phyloP scores from a whole-genome alignment of 2,888 invertebrate species.

The Hesperia comma region DNA sequence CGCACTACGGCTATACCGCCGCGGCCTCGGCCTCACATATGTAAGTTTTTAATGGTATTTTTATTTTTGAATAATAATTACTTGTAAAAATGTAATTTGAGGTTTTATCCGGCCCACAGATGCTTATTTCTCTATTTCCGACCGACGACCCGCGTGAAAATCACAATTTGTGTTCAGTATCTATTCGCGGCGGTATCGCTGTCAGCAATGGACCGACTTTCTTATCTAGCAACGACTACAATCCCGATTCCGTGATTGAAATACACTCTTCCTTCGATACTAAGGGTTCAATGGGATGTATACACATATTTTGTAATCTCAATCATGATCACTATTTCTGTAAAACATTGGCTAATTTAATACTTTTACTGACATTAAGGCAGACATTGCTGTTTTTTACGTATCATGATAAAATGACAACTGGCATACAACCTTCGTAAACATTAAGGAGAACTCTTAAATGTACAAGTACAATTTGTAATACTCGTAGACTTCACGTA shows the following conservation, averaged over 20 bases:
- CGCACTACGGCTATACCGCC: too few relatives aligned
- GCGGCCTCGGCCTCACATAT: too few relatives aligned
- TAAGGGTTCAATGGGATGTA: too few relatives aligned
- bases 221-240: slow-evolving; percentile 14
- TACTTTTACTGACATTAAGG: too few relatives aligned
- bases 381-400: too few relatives aligned
- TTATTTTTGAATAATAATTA: neutral
- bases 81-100: neutral
- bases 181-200: slow-evolving; percentile 11
- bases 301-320: slow-evolving; percentile 2
- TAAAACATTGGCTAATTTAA: neutral
- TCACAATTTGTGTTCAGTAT: slow-evolving; percentile 3
- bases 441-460: too few relatives aligned
- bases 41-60: too few relatives aligned
- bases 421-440: too few relatives aligned
- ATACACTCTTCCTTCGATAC: slow-evolving; percentile 5
- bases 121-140: neutral
- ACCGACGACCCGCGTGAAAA: neutral
- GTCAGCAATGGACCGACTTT: slow-evolving; percentile 10
- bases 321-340: slow-evolving; percentile 4
- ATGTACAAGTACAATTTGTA: too few relatives aligned
- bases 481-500: too few relatives aligned
- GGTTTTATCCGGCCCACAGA: neutral
- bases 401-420: too few relatives aligned
- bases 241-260: slow-evolving; percentile 21